Percentiles rank a stretch among this genome's conserved stretches.
Evolutionary conservation across 1,140 invertebrate species (phyloP).

Genomic region (Drosophila arawakana): DNA sequence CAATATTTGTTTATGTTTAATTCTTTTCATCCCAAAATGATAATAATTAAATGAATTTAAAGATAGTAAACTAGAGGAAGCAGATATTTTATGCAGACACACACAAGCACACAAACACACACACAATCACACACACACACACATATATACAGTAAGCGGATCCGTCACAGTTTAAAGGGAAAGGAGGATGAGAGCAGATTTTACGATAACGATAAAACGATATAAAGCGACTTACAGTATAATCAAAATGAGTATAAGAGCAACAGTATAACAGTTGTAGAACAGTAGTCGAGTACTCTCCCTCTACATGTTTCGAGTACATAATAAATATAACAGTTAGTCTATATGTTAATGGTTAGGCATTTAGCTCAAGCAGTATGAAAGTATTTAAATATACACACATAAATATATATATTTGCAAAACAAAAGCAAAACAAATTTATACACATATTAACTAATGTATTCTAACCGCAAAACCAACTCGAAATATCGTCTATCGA

Average conservation of each 20-base stretch:
- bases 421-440: slow-evolving; percentile 44
- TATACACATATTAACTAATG: slow-evolving; percentile 38
- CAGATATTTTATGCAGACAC: slow-evolving; percentile 17
- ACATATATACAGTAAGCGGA: slow-evolving; percentile 61
- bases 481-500: slow-evolving; percentile 40
- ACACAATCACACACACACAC: slow-evolving; percentile 28
- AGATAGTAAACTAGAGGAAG: slow-evolving; percentile 16
- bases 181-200: slow-evolving; percentile 18
- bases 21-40: slow-evolving; percentile 19
- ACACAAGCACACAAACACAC: slow-evolving; percentile 25
- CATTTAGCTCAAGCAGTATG: slow-evolving; percentile 76
- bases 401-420: slow-evolving; percentile 18
- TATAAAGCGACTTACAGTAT: slow-evolving; percentile 17
- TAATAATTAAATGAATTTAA: slow-evolving; percentile 21
- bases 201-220: slow-evolving; percentile 19
- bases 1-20: slow-evolving; percentile 32
- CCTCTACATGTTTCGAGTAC: slow-evolving; percentile 43
- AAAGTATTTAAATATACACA: slow-evolving; percentile 1
- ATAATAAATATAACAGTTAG: slow-evolving; percentile 36
- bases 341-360: slow-evolving; percentile 64
- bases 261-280: slow-evolving; percentile 27
- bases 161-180: slow-evolving; percentile 63
- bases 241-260: slow-evolving; percentile 22
- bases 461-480: slow-evolving; percentile 31
- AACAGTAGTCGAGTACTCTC: slow-evolving; percentile 32